Evolutionary conservation across 2,797 vertebrate species (phyloP).

Genomic region (Manis crassicaudata): DNA sequence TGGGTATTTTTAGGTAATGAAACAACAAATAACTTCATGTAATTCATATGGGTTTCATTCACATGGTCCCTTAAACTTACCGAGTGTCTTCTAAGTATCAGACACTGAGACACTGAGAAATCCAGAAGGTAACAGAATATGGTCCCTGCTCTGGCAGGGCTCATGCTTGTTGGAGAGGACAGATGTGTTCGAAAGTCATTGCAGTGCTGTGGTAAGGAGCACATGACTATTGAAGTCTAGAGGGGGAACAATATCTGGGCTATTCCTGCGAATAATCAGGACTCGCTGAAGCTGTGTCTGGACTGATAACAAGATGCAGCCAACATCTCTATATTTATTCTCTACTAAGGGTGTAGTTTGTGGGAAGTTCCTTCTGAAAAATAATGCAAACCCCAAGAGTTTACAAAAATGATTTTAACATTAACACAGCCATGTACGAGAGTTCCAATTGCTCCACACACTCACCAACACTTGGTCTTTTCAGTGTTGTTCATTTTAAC

Average conservation of each 20-base stretch:
- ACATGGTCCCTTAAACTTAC: not conserved
- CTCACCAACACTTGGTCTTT: not conserved
- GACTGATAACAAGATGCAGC: not conserved
- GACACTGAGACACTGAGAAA: not conserved
- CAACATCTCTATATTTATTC: not conserved
- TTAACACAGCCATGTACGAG: not conserved
- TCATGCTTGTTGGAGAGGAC: not conserved
- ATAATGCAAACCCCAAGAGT: not conserved
- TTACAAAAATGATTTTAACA: not conserved
- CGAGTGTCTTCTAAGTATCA: not conserved
- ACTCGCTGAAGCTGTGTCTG: not conserved
- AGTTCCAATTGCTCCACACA: not conserved
- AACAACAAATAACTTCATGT: not conserved
- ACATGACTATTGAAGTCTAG: not conserved
- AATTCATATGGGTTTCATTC: not conserved
- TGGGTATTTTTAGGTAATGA: not conserved
- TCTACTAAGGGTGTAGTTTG: not conserved
- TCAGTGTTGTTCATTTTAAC: not conserved
- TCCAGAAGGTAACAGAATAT: not conserved
- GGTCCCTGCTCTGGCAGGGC: not conserved
- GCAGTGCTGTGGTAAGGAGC: too few relatives aligned
- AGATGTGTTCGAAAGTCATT: not conserved
- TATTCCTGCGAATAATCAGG: not conserved
- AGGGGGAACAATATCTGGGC: not conserved
- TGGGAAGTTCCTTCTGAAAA: not conserved